Conservation (phyloP, 2,797 vertebrate species). For the Enteromius trimaculatus region DNA sequence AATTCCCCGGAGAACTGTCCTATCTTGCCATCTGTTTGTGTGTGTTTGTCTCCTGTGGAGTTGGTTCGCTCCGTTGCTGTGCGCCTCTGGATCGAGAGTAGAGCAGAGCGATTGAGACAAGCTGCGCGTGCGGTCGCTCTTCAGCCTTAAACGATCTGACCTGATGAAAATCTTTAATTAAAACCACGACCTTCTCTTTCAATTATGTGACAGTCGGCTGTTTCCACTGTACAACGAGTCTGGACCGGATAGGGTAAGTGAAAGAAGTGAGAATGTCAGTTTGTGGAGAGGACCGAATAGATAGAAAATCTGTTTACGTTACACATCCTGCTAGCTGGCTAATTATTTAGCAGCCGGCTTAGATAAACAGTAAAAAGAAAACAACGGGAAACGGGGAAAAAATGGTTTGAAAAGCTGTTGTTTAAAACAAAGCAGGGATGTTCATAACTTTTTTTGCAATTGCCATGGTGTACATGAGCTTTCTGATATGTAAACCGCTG, state of each 20-base stretch:
- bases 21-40: rapidly evolving
- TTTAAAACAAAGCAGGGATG: neutral
- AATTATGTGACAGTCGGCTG: constrained; percentile 15
- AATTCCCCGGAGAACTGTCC: too few species aligned
- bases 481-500: neutral
- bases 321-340: constrained; percentile 59
- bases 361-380: constrained; percentile 15
- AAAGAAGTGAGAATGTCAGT: neutral
- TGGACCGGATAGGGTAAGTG: constrained; percentile 36
- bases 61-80: constrained; percentile 77
- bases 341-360: constrained; percentile 56
- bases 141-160: constrained; percentile 17
- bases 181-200: neutral
- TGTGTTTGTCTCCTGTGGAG: rapidly evolving
- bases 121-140: constrained; percentile 49
- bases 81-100: constrained; percentile 65
- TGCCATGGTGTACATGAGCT: neutral
- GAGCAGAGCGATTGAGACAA: constrained; percentile 57
- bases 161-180: constrained; percentile 11
- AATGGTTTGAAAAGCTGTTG: neutral
- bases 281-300: neutral
- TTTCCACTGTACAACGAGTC: neutral
- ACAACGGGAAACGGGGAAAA: neutral
- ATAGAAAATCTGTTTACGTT: constrained; percentile 63
- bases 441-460: constrained; percentile 31